Evolutionary conservation across 2,113 vertebrate genomes (phyloP), one percentile per base, ranked within the genome.

Genomic region (Scolopax mira): DNA sequence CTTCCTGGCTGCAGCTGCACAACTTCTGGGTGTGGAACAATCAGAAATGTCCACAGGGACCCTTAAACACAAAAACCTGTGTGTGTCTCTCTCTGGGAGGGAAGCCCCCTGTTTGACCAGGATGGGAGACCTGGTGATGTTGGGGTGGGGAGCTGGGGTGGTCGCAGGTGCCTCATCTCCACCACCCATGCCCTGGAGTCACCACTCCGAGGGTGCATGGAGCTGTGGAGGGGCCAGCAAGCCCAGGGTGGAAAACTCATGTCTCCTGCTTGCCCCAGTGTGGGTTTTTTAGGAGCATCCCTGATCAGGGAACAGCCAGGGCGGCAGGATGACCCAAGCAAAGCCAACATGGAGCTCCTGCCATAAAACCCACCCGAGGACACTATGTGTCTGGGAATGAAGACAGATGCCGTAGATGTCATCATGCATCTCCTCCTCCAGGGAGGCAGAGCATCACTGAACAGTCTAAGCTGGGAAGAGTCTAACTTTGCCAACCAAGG

Each of bases 121-220:
- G 41, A 33, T 7, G 21, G 84, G 41, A 78, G 7, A 15, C n/a
- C 31, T 41, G n/a, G n/a, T 0, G 0, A 8, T 21, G 44, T 31
- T 10, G n/a, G 10, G 7, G 18, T 8, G 6, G 7, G 1, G 2
- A 4, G 3, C 23, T 30, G 62, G 42, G 64, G 18, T 25, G 35
- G 23, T 85, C 30, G 22, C 44, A 67, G 4, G 25, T 25, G 13
- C 48, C 49, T 67, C 77, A 64, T 18, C 19, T 30, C 48, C 71
- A 31, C 23, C 37, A 23, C 46, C 54, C 30, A 0, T 33, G 35
- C n/a, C 41, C 33, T 18, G 4, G 55, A 3, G 70, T 48, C 30
- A 28, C 27, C 0, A 0, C 33, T 13, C 0, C 0, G 3, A 78
- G 39, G 5, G 4, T 42, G 16, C 35, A 3, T 0, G 1, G 31